Percentiles rank a stretch among this genome's conserved stretches.
These are phyloP conservation scores for Anguilla marmorata DNA, from an alignment of 2,797 vertebrate species.

Conservation along the genomic window DNA sequence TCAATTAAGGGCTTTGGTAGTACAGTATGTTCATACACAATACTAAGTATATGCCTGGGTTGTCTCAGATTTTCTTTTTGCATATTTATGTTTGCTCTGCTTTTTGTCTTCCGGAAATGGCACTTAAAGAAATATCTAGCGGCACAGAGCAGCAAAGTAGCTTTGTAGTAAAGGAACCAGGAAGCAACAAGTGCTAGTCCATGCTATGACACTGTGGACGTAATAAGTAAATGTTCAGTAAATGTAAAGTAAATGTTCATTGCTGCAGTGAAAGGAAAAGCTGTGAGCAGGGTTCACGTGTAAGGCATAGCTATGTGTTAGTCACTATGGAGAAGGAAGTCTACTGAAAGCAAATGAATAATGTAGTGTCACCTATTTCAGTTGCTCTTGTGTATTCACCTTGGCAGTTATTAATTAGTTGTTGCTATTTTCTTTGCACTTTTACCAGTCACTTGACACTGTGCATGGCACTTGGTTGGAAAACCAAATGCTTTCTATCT, in stretches of 20 bases:
- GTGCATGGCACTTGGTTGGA: background rate
- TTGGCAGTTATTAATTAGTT: background rate
- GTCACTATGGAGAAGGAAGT: background rate
- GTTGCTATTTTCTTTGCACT: background rate
- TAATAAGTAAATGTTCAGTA: background rate
- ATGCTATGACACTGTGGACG: background rate
- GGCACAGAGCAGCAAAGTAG: background rate
- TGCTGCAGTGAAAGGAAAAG: background rate
- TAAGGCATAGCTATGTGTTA: background rate
- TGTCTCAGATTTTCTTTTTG: too few species aligned
- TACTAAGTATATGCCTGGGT: background rate
- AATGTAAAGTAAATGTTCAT: background rate
- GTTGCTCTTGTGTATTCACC: background rate
- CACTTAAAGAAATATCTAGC: background rate
- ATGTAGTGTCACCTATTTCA: background rate
- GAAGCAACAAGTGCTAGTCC: background rate
- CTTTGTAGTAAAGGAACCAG: background rate
- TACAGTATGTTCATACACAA: background rate
- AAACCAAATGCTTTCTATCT: background rate
- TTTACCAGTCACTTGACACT: background rate
- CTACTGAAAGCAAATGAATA: background rate
- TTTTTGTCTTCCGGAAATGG: background rate
- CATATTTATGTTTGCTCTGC: background rate
- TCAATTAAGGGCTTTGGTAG: background rate
- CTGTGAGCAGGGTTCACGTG: background rate